Base-by-base conservation (phyloP, 2,113 vertebrate genomes). In the Cairina moschata region DNA sequence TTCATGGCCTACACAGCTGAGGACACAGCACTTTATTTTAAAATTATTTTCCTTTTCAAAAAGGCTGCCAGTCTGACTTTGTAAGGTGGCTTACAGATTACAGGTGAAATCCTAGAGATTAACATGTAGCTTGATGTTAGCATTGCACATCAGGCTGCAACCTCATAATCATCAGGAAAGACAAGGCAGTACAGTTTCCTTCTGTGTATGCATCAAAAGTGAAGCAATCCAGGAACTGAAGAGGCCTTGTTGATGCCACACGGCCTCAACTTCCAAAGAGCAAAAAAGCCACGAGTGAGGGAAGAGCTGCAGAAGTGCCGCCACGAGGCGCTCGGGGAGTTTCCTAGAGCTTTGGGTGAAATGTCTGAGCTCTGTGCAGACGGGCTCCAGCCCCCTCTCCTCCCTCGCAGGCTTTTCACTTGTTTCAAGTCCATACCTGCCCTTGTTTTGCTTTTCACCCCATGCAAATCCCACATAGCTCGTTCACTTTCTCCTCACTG, bases 61-160 rank as follows among this genome's bases (percentile, higher is more conserved):
- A 74, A 2, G 6, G 2, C 46, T 38, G 46, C 48, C 15, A 1
- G 2, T 8, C 38, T 44, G 48, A 28, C 34, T 52, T 73, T 9
- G 4, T 17, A 54, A 10, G 44, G 75, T 12, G 58, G 42, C 13
- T 25, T 11, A 21, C 2, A 32, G 67, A 8, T 5, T 14, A 3
- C 31, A 67, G 59, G 50, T 44, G 40, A 58, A 40, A 82, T 21
- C 63, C 44, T 65, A 50, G 40, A 3, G 6, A 66, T 48, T 17
- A 58, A 68, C 6, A 12, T n/a, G 22, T 5, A 28, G 48, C 71
- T 63, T 38, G 9, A 25, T 16, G 23, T 21, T 3, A 22, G 4
- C 0, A 4, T 0, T 16, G 31, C 8, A 14, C 0, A 0, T 0
- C 0, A 34, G 32, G 11, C 13, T 68, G 34, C 40, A 55, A 66